Base-by-base conservation (phyloP, 2,888 invertebrate species). In the Trypoxylon attenuatum region DNA sequence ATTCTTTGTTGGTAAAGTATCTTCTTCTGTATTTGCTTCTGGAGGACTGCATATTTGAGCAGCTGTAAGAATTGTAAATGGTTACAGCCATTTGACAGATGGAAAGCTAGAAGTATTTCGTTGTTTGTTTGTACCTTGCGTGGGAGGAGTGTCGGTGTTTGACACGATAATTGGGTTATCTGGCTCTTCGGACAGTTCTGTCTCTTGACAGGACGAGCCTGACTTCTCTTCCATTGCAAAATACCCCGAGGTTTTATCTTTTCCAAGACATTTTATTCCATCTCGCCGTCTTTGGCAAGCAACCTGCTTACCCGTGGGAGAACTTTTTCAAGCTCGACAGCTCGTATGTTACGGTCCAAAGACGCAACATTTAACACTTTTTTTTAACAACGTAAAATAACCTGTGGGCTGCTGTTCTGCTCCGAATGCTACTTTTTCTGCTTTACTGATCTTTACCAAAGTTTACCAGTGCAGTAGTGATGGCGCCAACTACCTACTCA, bases 201-300 rank as follows among this genome's bases (percentile, higher is more conserved):
- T 39, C 18, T 42, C 49, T 1, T 56, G 15, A 4, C 1, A 16
- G n/a, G 25, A 19, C n/a, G 22, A 27, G 8, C 60, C 47, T 2
- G 47, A 59, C 38, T 43, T 65, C 27, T 46, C 52, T 29, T 60
- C 61, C 74, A 74, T 74, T 22, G 59, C 61, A 49, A 21, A 49
- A 49, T 10, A n/a, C 39, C 18, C 1, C 43, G 54, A 49, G 33
- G n/a, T 33, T 33, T 4, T 33, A 13, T 10, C n/a, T 33, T 5
- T 33, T 10, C 5, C 4, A 10, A 13, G 33, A 10, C 13, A 13
- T 10, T 33, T 33, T 33, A 33, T 13, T 33, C 33, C 33, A 33
- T 33, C 33, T n/a, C n/a, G n/a, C n/a, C n/a, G n/a, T n/a, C n/a
- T n/a, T n/a, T n/a, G n/a, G n/a, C n/a, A n/a, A n/a, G n/a, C n/a